Percentiles rank a stretch among this genome's conserved stretches.
These are phyloP conservation scores for Caenorhabditis sp. DNA, from an alignment of 2,888 invertebrate genomes.

Conservation along the genomic window DNA sequence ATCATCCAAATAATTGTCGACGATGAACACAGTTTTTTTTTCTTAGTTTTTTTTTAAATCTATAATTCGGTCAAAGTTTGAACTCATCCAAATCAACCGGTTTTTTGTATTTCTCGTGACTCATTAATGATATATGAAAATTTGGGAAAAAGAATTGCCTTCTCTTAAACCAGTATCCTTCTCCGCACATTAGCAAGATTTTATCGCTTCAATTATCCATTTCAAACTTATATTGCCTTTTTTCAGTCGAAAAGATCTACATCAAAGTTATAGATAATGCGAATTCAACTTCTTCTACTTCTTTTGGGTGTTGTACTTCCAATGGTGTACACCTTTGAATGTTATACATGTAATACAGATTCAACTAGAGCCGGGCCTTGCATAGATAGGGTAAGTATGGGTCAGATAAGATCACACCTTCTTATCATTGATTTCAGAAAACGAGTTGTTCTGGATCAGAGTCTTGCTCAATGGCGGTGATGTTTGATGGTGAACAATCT, in stretches of 20 bases:
- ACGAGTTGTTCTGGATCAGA: constrained; percentile 36
- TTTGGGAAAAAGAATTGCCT: too few species aligned
- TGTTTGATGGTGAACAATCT: constrained; percentile 23
- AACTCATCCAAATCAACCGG: too few species aligned
- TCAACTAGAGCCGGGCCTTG: constrained; percentile 40
- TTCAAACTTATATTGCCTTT: not conserved
- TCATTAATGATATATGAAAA: too few species aligned
- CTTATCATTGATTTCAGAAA: constrained; percentile 16
- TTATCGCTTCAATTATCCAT: not conserved
- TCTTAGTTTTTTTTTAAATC: too few species aligned
- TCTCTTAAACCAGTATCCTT: not conserved
- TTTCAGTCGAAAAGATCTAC: not conserved
- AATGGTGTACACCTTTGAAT: constrained; percentile 44
- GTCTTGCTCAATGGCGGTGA: constrained; percentile 49
- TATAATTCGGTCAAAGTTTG: too few species aligned
- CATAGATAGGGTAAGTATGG: constrained; percentile 48
- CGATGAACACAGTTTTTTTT: not conserved
- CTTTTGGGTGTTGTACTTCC: not conserved
- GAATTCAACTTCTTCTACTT: not conserved
- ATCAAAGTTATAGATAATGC: not conserved
- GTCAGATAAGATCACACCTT: not conserved
- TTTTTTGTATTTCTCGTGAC: too few species aligned
- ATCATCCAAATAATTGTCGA: not conserved
- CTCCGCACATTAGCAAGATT: not conserved
- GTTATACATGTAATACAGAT: constrained; percentile 62